phyloP scores from a whole-genome alignment of 2,888 invertebrate genomes.

The Philhelius pedissequus region DNA sequence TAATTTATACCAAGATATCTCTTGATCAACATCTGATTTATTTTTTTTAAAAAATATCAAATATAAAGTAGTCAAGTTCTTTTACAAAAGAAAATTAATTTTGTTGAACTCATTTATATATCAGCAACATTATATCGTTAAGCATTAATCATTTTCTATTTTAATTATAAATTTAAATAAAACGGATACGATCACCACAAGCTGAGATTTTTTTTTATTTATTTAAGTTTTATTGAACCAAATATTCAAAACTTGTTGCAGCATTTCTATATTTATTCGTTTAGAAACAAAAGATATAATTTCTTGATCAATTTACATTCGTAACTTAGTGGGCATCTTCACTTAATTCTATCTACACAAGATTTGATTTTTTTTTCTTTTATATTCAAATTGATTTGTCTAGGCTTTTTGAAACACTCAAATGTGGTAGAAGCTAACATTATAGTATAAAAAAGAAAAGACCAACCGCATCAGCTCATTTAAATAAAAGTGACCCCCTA shows the following conservation, averaged over 20 bases:
- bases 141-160: conserved; percentile 1
- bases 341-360: conserved; percentile 42
- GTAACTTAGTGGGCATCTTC: conserved; percentile 13
- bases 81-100: background rate
- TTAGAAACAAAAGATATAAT: conserved; percentile 20
- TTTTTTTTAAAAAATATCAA: background rate
- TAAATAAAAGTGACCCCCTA: conserved; percentile 38
- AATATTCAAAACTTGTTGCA: background rate
- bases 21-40: background rate
- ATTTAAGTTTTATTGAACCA: background rate
- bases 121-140: background rate
- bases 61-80: background rate
- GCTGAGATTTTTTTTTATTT: background rate
- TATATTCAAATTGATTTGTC: background rate
- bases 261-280: conserved; percentile 11
- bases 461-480: conserved; percentile 6
- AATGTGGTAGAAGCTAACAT: background rate
- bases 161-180: conserved; percentile 20
- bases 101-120: background rate
- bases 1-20: background rate
- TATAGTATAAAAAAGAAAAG: background rate
- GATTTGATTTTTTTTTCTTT: background rate
- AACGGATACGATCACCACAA: conserved; percentile 31
- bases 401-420: background rate
- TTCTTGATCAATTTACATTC: conserved; percentile 29